phyloP scores from a whole-genome alignment of 2,113 vertebrate genomes.

The Boulengeromyrus knoepffleri region DNA sequence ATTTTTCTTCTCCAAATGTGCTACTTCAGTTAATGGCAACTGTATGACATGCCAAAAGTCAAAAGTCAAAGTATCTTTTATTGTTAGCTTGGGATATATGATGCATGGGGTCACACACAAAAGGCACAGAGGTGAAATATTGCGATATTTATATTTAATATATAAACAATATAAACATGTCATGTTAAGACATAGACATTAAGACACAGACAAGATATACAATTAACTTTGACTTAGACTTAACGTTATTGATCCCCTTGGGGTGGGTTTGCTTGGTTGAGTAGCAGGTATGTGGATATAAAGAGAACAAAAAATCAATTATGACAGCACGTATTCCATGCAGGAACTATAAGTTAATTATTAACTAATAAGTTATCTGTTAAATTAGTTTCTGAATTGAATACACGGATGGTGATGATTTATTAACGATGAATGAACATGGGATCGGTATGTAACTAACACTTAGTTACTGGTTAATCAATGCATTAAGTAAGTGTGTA shows the following conservation, averaged over 20 bases:
- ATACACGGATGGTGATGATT: not conserved
- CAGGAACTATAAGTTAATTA: not conserved
- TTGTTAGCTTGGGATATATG: not conserved
- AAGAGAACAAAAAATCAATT: not conserved
- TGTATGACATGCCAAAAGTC: not conserved
- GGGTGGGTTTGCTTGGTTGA: not conserved
- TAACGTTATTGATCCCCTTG: not conserved
- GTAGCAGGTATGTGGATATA: not conserved
- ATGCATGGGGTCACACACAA: not conserved
- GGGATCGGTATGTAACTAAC: not conserved
- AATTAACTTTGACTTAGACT: not conserved
- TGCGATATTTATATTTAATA: not conserved
- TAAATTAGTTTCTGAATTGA: not conserved
- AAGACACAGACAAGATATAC: not conserved
- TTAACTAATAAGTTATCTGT: not conserved
- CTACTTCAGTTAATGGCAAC: not conserved
- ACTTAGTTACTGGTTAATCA: not conserved
- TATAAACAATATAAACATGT: not conserved
- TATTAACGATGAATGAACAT: not conserved
- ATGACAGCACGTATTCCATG: not conserved
- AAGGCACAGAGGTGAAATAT: not conserved
- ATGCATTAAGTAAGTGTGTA: not conserved
- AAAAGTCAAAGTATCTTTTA: not conserved
- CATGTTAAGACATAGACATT: not conserved
- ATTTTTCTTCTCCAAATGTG: not conserved